These are phyloP conservation scores for Rotaria sp. DNA, from an alignment of 2,888 invertebrate species.

Conservation along the genomic window DNA sequence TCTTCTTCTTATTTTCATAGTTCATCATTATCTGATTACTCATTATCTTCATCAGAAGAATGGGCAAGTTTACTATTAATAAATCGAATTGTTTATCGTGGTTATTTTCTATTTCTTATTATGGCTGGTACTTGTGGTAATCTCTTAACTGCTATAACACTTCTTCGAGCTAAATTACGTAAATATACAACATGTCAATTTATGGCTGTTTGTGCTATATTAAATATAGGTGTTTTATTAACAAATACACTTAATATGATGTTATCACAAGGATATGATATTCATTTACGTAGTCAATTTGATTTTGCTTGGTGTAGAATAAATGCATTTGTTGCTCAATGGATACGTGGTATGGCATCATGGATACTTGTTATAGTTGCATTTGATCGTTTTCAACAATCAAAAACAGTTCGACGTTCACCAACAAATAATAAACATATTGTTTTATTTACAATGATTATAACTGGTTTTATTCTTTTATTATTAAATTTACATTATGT, in stretches of 20 bases:
- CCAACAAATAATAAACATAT: not conserved
- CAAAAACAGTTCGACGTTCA: not conserved
- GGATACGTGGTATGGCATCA: constrained; percentile 17
- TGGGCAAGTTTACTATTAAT: not conserved
- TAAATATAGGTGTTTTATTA: constrained; percentile 2
- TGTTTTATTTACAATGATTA: not conserved
- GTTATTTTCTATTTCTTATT: constrained; percentile 25
- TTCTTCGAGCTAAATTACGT: not conserved
- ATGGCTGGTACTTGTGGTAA: not conserved
- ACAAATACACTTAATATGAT: constrained; percentile 16
- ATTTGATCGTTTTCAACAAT: not conserved
- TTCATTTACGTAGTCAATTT: constrained; percentile 8
- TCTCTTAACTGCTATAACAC: not conserved
- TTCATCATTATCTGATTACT: not conserved
- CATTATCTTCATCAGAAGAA: not conserved
- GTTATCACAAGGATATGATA: not conserved
- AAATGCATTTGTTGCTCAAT: not conserved
- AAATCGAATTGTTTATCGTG: constrained; percentile 21
- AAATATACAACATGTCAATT: constrained; percentile 5
- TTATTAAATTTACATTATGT: constrained; percentile 25
- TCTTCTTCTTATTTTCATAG: not conserved
- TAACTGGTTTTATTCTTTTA: not conserved
- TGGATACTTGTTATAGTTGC: constrained; percentile 12
- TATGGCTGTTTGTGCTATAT: constrained; percentile 2
- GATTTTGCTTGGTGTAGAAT: not conserved